Base-by-base conservation (phyloP, 2,797 vertebrate genomes). In the Pempheris klunzingeri region DNA sequence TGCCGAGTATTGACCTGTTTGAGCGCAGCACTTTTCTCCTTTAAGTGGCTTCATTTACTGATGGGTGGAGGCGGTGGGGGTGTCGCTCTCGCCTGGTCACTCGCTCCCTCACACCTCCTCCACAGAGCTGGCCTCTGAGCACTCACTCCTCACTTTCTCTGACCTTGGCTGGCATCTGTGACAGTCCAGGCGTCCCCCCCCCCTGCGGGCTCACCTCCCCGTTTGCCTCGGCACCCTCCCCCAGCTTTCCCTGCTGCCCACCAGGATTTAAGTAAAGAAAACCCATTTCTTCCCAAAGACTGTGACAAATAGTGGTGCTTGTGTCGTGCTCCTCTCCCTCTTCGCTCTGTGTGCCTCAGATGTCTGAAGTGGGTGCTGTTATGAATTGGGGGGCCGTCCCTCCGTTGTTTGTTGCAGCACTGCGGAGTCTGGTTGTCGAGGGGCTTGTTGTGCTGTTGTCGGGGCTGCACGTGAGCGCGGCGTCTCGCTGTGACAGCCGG, bases 21-120 rank as follows among this genome's bases (percentile, higher is more conserved):
- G 78, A 91, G 81, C 26, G 10, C 52, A 71, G 80, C 54, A 10
- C 13, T 77, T 76, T 80, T 87, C 85, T 47, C 65, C 62, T 91
- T 86, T 87, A 90, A 93, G 92, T 89, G 90, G 88, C 82, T 90
- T 84, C 86, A 77, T 93, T 92, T 92, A 90, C 91, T 87, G 90
- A 91, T 65, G 83, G 88, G 84, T 77, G 65, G 85, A 85, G 81
- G 83, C 69, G 24, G 73, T 20, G 57, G 81, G n/a, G n/a, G n/a
- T n/a, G n/a, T n/a, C 28, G 78, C 88, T 92, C 84, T 84, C 59
- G 86, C 92, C 89, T 88, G 92, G 92, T 83, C 89, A 89, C 88
- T 88, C 85, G 59, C 86, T 80, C 82, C 77, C 85, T 91, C 74
- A 85, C 83, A 87, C 85, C 88, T 90, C 87, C 87, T 91, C 83